Evolutionary conservation across 2,113 vertebrate genomes (phyloP).

Genomic region (Microtus pennsylvanicus): DNA sequence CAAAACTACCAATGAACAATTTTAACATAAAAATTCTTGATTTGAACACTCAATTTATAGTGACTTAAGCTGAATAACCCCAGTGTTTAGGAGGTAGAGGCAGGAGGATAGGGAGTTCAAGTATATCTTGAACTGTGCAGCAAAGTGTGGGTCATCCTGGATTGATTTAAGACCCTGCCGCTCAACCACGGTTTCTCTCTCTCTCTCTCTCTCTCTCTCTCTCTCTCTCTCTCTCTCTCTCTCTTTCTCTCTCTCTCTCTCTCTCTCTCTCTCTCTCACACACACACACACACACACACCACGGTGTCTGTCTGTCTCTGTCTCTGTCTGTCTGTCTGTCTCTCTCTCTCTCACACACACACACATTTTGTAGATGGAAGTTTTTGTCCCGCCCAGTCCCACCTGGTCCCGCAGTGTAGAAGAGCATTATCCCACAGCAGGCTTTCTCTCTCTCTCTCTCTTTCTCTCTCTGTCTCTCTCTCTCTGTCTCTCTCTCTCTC

Average conservation of each 20-base stretch:
- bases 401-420: too few relatives aligned
- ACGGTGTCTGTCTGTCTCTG: too few relatives aligned
- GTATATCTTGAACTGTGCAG: background rate
- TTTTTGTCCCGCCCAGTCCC: too few relatives aligned
- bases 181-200: background rate
- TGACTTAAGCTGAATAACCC: background rate
- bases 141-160: background rate
- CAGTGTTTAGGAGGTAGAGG: background rate
- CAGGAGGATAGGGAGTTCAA: background rate
- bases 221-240: background rate
- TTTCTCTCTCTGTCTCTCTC: too few relatives aligned
- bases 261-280: too few relatives aligned
- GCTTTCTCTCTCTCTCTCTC: too few relatives aligned
- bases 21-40: conserved; percentile 28
- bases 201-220: background rate
- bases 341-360: too few relatives aligned
- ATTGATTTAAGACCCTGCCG: background rate
- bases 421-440: too few relatives aligned
- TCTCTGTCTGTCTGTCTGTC: too few relatives aligned
- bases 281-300: too few relatives aligned
- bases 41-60: conserved; percentile 4
- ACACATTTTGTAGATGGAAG: too few relatives aligned
- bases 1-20: conserved; percentile 30
- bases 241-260: background rate
- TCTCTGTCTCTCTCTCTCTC: too few relatives aligned